A percentile compares a stretch with the other conserved stretches of the same genome.
phyloP scores from a whole-genome alignment of 2,113 vertebrate genomes.

The Corythaixoides concolor region DNA sequence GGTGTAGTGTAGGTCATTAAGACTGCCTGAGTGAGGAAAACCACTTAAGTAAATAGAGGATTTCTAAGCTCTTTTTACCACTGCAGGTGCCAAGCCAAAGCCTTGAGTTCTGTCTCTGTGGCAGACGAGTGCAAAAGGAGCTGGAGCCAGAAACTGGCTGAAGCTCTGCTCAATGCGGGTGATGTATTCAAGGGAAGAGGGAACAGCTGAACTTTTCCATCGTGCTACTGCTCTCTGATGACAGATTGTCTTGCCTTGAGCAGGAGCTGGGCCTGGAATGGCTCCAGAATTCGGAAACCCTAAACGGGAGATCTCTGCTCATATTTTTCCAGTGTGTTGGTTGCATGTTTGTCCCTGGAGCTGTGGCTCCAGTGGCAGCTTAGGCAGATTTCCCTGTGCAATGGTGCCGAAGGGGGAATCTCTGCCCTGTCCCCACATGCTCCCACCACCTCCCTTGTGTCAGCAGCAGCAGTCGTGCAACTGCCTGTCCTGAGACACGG shows the following conservation, averaged over 20 bases:
- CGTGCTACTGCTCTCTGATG: background rate
- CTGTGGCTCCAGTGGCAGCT: background rate
- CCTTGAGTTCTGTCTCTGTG: background rate
- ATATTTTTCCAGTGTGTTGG: accelerated
- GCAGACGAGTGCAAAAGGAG: background rate
- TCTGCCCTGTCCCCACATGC: background rate
- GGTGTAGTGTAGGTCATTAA: background rate
- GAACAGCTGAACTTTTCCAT: background rate
- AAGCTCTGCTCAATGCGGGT: background rate
- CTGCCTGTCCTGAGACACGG: background rate
- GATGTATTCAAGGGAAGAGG: background rate
- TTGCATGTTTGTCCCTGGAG: background rate
- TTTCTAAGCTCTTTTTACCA: background rate
- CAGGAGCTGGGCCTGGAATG: background rate
- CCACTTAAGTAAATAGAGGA: accelerated
- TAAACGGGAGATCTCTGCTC: background rate
- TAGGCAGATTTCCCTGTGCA: background rate
- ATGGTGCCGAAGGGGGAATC: background rate
- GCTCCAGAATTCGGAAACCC: background rate
- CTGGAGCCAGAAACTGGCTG: background rate
- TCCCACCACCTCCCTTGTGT: background rate
- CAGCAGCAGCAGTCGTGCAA: accelerated
- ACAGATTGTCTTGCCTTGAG: background rate
- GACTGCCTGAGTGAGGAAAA: background rate
- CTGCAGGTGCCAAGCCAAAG: background rate